phyloP scores from a whole-genome alignment of 1,140 invertebrate species.

The Bombus breviceps region DNA sequence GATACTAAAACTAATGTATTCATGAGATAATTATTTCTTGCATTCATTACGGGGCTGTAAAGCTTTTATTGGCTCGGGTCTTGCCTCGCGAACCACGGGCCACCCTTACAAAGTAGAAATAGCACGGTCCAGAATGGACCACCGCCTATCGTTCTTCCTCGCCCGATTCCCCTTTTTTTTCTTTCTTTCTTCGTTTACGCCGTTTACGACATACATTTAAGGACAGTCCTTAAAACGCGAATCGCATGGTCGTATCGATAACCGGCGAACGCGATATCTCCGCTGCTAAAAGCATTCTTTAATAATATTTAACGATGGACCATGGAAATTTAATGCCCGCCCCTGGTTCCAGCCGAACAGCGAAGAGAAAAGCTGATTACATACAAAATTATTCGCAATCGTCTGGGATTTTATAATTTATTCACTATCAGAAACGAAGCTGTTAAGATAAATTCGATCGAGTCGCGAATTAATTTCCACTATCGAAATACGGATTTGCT shows the following conservation, averaged over 20 bases:
- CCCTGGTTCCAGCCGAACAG: neutral
- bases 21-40: conserved; percentile 82
- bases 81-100: conserved; percentile 60
- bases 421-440: neutral
- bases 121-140: neutral
- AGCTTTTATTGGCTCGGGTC: conserved; percentile 74
- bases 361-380: neutral
- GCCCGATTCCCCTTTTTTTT: neutral
- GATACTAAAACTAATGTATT: conserved; percentile 81
- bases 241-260: conserved; percentile 53
- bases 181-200: conserved; percentile 23
- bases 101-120: conserved; percentile 76
- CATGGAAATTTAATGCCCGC: neutral
- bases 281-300: conserved; percentile 66
- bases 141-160: neutral
- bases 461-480: neutral
- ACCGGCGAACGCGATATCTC: conserved; percentile 49
- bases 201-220: conserved; percentile 72
- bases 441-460: neutral
- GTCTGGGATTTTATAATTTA: neutral
- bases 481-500: too few relatives aligned
- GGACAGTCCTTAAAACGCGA: conserved; percentile 44
- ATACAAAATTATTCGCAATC: neutral
- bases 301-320: conserved; percentile 53
- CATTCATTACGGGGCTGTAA: conserved; percentile 79